A percentile compares a stretch with the other conserved stretches of the same genome.
phyloP scores from a whole-genome alignment of 2,113 vertebrate species.

The Drymodes brunneopygia region DNA sequence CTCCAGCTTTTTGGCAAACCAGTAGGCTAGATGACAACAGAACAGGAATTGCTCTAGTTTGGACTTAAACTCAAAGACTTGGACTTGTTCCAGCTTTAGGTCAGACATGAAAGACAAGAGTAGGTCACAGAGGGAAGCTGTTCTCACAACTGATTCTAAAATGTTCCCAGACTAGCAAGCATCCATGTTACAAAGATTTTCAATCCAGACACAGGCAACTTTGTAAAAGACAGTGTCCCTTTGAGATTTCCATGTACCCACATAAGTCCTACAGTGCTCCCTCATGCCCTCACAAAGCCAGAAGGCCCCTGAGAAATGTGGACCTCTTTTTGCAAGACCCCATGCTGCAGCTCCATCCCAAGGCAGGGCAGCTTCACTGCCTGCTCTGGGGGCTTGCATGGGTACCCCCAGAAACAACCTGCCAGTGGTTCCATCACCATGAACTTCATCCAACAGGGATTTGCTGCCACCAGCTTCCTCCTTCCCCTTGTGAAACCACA shows the following conservation, averaged over 20 bases:
- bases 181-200: not conserved
- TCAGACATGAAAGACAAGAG: not conserved
- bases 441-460: not conserved
- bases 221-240: not conserved
- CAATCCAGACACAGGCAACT: not conserved
- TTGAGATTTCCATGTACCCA: not conserved
- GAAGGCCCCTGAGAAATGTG: not conserved
- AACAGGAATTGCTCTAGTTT: rapidly evolving
- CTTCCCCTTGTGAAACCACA: not conserved
- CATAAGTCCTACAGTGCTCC: not conserved
- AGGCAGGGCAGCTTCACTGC: not conserved
- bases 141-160: not conserved
- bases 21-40: not conserved
- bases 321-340: not conserved
- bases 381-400: rapidly evolving
- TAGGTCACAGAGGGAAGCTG: not conserved
- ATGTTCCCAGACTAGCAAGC: not conserved
- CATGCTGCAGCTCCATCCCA: not conserved
- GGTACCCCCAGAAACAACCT: not conserved
- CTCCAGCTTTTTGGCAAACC: not conserved
- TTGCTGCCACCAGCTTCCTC: not conserved
- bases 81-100: not conserved
- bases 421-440: not conserved
- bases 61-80: not conserved
- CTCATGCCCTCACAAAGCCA: not conserved